A percentile compares a stretch with the other conserved stretches of the same genome.
Evolutionary conservation across 1,140 invertebrate species (phyloP).

Genomic region (Diabrotica undecimpunctata): DNA sequence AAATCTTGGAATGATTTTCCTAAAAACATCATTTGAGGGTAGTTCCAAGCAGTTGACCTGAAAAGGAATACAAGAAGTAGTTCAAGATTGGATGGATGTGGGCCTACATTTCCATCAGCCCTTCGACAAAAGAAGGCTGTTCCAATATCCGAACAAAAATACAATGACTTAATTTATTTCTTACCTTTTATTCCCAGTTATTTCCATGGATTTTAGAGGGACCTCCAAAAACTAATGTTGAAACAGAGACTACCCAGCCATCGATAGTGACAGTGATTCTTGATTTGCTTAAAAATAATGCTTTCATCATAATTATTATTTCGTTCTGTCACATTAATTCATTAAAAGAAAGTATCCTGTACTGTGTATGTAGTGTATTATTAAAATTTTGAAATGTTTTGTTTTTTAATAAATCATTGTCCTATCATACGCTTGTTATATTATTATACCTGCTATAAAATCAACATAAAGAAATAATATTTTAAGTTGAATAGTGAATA

Average conservation of each 20-base stretch:
- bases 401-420: background rate
- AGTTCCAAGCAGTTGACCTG: background rate
- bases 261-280: too few species aligned
- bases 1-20: background rate
- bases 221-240: background rate
- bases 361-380: background rate
- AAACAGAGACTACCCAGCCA: too few species aligned
- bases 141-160: background rate
- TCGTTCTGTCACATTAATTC: too few species aligned
- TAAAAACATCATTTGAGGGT: background rate
- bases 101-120: background rate
- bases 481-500: background rate
- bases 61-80: background rate
- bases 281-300: too few species aligned
- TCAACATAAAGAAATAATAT: background rate
- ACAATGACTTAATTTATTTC: background rate
- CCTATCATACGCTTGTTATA: background rate
- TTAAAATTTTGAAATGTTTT: background rate
- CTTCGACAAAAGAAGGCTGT: background rate
- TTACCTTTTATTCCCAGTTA: background rate
- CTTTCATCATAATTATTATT: too few species aligned
- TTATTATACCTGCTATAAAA: background rate
- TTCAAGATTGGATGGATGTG: background rate
- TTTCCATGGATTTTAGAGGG: background rate
- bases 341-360: background rate